phyloP scores from a whole-genome alignment of 2,888 invertebrate genomes.

The Euproctis similis region DNA sequence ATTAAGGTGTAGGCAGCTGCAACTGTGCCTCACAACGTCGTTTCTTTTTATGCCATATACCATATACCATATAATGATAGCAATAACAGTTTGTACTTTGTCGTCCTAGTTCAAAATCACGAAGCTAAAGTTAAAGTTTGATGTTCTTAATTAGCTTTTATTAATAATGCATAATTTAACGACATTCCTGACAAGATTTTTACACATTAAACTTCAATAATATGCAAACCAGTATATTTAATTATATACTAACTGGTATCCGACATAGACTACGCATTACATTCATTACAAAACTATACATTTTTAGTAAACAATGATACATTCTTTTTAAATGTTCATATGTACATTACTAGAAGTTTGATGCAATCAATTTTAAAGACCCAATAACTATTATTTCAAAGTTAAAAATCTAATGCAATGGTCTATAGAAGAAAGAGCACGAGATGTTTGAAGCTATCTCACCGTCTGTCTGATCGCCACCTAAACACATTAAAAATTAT shows the following conservation, averaged over 20 bases:
- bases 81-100: too few species aligned
- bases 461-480: too few species aligned
- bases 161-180: conserved; percentile 22
- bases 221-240: conserved; percentile 18
- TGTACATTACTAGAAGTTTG: conserved; percentile 5
- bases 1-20: too few species aligned
- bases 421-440: conserved; percentile 18
- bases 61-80: too few species aligned
- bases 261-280: conserved; percentile 10
- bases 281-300: conserved; percentile 13
- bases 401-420: conserved; percentile 12
- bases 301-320: conserved; percentile 10
- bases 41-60: too few species aligned
- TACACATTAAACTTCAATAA: too few species aligned
- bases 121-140: too few species aligned
- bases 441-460: conserved; percentile 11
- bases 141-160: too few species aligned
- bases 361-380: conserved; percentile 22
- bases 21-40: too few species aligned
- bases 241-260: conserved; percentile 2
- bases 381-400: conserved; percentile 19
- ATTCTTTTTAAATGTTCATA: too few species aligned
- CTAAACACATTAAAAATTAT: conserved; percentile 47
- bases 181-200: conserved; percentile 29
- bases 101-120: too few species aligned